phyloP scores from a whole-genome alignment of 2,113 vertebrate genomes.

The Rhineura floridana region DNA sequence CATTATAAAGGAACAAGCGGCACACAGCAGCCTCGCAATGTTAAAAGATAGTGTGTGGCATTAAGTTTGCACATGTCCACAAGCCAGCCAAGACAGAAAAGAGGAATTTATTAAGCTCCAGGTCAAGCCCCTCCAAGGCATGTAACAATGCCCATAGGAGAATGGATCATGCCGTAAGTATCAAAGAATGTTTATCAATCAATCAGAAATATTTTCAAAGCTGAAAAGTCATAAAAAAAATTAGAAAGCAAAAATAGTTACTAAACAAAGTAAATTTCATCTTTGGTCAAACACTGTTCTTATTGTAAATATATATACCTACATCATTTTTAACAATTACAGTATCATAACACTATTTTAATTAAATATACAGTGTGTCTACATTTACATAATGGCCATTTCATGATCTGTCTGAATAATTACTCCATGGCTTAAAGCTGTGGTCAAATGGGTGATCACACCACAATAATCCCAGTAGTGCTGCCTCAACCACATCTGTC shows the following conservation, averaged over 20 bases:
- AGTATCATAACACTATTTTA: constrained; percentile 9
- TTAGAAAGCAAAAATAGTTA: neutral
- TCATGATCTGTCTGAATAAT: constrained; percentile 11
- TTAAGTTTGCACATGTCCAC: neutral
- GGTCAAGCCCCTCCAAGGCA: neutral
- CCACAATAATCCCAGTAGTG: neutral
- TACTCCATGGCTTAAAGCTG: neutral
- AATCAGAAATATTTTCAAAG: constrained; percentile 12
- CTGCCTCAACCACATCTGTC: neutral
- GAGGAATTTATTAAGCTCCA: neutral
- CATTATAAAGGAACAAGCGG: neutral
- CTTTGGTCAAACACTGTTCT: neutral
- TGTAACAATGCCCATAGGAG: neutral
- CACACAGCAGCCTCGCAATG: neutral
- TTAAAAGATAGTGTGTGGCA: neutral
- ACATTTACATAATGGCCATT: constrained; percentile 28
- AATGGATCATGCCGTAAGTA: neutral
- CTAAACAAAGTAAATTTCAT: constrained; percentile 23
- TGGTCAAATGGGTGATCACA: neutral
- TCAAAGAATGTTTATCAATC: neutral
- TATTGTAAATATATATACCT: constrained; percentile 37
- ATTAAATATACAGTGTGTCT: constrained; percentile 4
- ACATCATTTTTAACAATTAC: constrained; percentile 32
- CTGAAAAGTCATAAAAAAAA: neutral
- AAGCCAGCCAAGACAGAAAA: neutral